Evolutionary conservation across 1,140 invertebrate species (phyloP).

Genomic region (Euwallacea fornicatus): DNA sequence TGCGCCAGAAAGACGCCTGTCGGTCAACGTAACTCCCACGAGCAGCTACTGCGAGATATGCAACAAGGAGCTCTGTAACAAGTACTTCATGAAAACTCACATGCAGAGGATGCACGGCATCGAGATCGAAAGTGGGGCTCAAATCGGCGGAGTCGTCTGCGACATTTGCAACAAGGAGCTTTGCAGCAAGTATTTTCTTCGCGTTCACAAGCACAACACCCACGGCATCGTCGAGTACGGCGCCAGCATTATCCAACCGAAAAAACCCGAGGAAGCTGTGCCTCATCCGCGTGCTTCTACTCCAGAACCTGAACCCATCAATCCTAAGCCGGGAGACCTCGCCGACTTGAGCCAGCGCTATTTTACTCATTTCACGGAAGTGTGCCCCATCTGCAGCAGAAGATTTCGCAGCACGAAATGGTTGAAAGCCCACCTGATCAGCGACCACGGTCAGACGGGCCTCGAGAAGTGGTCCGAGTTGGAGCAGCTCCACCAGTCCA

Average conservation of each 20-base stretch:
- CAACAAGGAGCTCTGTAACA: slow-evolving; percentile 99
- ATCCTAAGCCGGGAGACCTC: slow-evolving; percentile 57
- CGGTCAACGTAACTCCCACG: slow-evolving; percentile 61
- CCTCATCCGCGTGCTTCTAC: slow-evolving; percentile 43
- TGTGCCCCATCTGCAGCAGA: slow-evolving; percentile 84
- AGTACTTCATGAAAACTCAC: slow-evolving; percentile 99
- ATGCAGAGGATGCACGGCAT: slow-evolving; percentile 99
- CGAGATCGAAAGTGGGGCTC: slow-evolving; percentile 87
- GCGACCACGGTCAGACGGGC: slow-evolving; percentile 79
- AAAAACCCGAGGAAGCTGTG: slow-evolving; percentile 53
- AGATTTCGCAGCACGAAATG: slow-evolving; percentile 89
- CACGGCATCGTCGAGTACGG: slow-evolving; percentile 88
- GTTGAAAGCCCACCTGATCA: slow-evolving; percentile 83
- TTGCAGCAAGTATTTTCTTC: slow-evolving; percentile 95
- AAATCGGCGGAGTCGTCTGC: slow-evolving; percentile 90
- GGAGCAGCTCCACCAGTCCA: slow-evolving; percentile 55
- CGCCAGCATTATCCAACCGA: slow-evolving; percentile 57
- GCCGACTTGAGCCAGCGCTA: slow-evolving; percentile 65
- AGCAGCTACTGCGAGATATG: slow-evolving; percentile 98
- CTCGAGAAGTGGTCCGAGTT: slow-evolving; percentile 71
- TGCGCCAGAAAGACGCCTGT: slow-evolving; percentile 45
- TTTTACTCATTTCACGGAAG: slow-evolving; percentile 73
- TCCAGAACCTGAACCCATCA: slow-evolving; percentile 55
- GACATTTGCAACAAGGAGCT: slow-evolving; percentile 97
- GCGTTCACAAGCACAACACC: slow-evolving; percentile 96